Evolutionary conservation across 2,888 invertebrate genomes (phyloP).

Genomic region (Lutraria lutraria): DNA sequence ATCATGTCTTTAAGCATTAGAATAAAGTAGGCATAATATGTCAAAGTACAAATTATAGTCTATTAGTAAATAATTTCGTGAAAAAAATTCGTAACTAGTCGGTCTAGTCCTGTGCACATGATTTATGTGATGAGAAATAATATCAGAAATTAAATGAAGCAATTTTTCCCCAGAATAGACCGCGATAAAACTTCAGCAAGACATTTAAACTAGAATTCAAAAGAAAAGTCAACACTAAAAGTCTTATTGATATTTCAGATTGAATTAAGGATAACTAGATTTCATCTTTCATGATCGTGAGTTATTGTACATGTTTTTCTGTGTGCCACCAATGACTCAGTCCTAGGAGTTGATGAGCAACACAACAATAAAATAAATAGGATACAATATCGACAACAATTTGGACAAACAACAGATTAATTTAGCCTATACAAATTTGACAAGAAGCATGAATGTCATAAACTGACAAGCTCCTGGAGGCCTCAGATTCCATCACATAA

Average conservation of each 20-base stretch:
- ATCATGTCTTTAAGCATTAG: too few species aligned
- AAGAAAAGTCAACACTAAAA: conserved; percentile 7
- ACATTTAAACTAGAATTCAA: not conserved
- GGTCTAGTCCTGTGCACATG: too few species aligned
- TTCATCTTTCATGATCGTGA: conserved; percentile 15
- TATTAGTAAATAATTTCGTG: too few species aligned
- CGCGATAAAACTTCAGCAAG: not conserved
- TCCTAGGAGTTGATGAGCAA: conserved; percentile 33
- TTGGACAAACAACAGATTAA: conserved; percentile 69
- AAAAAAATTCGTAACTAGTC: too few species aligned
- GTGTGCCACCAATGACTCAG: conserved; percentile 27
- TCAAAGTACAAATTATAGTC: too few species aligned
- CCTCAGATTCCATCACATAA: conserved; percentile 60
- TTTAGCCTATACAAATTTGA: conserved; percentile 65
- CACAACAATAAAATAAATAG: conserved; percentile 55
- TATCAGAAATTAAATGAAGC: not conserved
- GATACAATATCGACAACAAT: conserved; percentile 61
- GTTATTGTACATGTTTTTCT: not conserved
- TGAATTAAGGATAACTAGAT: conserved; percentile 5
- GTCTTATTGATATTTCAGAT: conserved; percentile 19
- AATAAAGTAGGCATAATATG: too few species aligned
- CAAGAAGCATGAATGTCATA: conserved; percentile 63
- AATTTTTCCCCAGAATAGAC: not conserved
- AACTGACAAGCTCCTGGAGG: conserved; percentile 60
- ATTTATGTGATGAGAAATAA: not conserved